Base-by-base conservation (phyloP, 2,888 invertebrate genomes). In the Harpalus rubripes region DNA sequence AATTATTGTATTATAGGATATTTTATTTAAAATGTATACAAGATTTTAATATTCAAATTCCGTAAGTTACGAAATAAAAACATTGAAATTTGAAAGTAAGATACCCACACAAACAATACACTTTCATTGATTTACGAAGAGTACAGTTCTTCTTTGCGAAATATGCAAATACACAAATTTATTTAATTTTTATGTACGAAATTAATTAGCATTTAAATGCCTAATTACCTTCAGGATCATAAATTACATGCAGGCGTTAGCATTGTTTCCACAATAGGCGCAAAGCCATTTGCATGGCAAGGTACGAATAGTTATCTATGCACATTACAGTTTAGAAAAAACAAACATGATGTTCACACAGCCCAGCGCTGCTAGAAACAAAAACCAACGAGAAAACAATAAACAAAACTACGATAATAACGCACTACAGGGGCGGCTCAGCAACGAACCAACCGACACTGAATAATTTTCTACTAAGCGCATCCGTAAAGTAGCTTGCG, bases 161-260 rank as follows among this genome's bases (percentile, higher is more conserved):
- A 44, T 74, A 44, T 74, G 72, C 41, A 74, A 74, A 41, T 74
- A n/a, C 1, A 10, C 72, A 74, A 74, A 74, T 74, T 74, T 74
- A 74, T 74, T 74, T 74, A 10, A 74, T 18, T 74, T 74, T 74
- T 74, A 74, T 74, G 72, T 74, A 74, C 10, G 72, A 74, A 74
- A 74, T 74, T 74, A 74, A 74, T 74, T 74, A 74, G 72, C 72
- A 74, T 74, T 74, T 74, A 74, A 74, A 74, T 74, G n/a, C 72
- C 72, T 74, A 74, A 74, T 74, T 74, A 74, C 41, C 72, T 74
- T 18, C 16, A 44, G 44, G 16, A 7, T 68, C 18, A 44, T 74
- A 74, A 74, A 74, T 74, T 44, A 74, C 15, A 39, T 44, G 41
- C 10, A 18, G 18, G 72, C 16, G 8, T 44, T 44, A 44, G 72